Percentiles rank a stretch among this genome's conserved stretches.
These are phyloP conservation scores for Xyrichtys novacula DNA, from an alignment of 2,797 vertebrate genomes.

Conservation along the genomic window DNA sequence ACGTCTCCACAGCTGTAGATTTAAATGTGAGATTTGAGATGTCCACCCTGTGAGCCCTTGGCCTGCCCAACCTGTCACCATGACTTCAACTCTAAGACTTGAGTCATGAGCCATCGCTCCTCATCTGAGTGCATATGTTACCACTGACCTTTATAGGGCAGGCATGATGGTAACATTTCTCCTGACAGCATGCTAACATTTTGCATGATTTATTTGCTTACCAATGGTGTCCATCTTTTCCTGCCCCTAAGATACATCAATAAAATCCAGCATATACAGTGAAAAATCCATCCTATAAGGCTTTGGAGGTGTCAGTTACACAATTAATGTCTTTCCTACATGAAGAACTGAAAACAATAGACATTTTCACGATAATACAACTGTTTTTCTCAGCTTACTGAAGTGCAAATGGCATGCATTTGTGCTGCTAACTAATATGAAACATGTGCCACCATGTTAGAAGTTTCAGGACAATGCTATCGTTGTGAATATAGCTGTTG, in stretches of 20 bases:
- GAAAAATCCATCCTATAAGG: background rate
- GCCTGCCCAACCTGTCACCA: constrained; percentile 47
- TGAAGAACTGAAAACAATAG: constrained; percentile 28
- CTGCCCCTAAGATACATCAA: constrained; percentile 6
- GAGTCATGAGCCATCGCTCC: constrained; percentile 47
- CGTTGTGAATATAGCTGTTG: too few species aligned
- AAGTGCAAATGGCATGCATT: constrained; percentile 17
- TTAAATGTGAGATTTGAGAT: constrained; percentile 53
- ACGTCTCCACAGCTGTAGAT: constrained; percentile 51
- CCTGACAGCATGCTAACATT: constrained; percentile 53
- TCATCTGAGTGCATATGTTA: constrained; percentile 62
- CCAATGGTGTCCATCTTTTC: constrained; percentile 13
- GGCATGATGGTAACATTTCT: constrained; percentile 46
- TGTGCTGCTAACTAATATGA: too few species aligned
- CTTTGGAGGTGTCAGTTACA: background rate
- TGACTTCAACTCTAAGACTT: constrained; percentile 53
- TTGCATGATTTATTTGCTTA: constrained; percentile 54
- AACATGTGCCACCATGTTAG: too few species aligned
- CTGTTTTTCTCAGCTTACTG: constrained; percentile 25
- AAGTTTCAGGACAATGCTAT: too few species aligned
- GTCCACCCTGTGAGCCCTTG: constrained; percentile 36
- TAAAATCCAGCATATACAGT: background rate
- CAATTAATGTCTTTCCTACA: background rate
- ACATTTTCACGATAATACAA: constrained; percentile 37
- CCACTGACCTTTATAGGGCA: constrained; percentile 67